These are phyloP conservation scores for Platysteira castanea DNA, from an alignment of 2,113 vertebrate genomes.

Conservation along the genomic window DNA sequence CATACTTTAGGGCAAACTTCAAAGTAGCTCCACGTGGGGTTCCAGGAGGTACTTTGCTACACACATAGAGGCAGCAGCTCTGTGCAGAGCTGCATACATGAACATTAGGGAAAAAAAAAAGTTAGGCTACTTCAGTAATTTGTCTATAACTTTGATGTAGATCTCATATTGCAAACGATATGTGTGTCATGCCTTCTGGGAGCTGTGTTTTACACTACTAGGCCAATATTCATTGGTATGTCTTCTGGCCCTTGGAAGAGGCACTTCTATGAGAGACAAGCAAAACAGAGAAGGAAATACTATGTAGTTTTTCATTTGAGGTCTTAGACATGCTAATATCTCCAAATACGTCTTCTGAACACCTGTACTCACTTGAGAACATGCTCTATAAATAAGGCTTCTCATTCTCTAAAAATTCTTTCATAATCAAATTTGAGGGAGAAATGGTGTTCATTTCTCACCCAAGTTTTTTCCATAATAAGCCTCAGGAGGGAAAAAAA, in stretches of 20 bases:
- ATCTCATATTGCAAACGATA: not conserved
- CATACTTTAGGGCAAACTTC: slow-evolving; percentile 31
- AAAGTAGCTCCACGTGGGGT: not conserved
- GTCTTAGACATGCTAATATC: not conserved
- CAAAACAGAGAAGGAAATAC: not conserved
- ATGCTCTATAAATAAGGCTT: not conserved
- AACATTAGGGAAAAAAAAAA: not conserved
- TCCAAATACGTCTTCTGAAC: not conserved
- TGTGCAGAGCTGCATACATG: not conserved
- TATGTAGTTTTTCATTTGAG: not conserved
- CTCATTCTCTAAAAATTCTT: not conserved
- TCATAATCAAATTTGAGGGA: not conserved
- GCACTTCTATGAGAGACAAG: not conserved
- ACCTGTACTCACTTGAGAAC: not conserved
- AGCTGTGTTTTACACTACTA: not conserved
- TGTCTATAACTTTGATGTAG: slow-evolving; percentile 40
- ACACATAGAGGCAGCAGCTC: not conserved
- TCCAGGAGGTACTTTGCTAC: not conserved
- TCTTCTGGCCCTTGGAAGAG: not conserved
- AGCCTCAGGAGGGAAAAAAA: not conserved
- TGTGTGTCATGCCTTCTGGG: slow-evolving; percentile 28
- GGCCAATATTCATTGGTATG: not conserved
- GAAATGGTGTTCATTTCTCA: not conserved
- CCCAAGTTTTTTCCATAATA: not conserved
- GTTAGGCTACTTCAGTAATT: not conserved